Evolutionary conservation across 2,888 invertebrate species (phyloP).

Genomic region (Napeogenes sylphis): DNA sequence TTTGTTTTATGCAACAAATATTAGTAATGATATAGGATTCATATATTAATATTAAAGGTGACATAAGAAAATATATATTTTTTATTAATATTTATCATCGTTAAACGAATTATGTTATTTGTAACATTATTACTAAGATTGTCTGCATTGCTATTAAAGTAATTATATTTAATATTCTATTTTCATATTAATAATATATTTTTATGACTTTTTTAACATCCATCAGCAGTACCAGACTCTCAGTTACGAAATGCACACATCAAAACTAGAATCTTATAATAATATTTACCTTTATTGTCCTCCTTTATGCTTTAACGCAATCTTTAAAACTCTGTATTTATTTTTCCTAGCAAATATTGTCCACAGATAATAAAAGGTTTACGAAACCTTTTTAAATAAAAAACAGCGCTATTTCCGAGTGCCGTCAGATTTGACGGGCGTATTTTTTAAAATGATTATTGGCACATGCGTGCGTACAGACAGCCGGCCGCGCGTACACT

Average conservation of each 20-base stretch:
- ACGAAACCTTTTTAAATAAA: constrained; percentile 37
- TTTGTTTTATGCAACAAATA: constrained; percentile 24
- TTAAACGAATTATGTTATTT: no score
- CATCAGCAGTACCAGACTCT: background rate
- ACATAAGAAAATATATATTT: no score
- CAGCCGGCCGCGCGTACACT: constrained; percentile 64
- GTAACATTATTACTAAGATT: no score
- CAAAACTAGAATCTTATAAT: constrained; percentile 29
- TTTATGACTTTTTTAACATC: no score
- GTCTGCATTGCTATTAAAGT: no score
- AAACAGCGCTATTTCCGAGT: constrained; percentile 37
- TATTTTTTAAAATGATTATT: constrained; percentile 31
- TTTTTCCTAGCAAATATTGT: constrained; percentile 39
- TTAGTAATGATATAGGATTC: constrained; percentile 16
- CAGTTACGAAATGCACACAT: constrained; percentile 20
- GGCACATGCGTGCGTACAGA: constrained; percentile 50
- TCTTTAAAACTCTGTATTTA: constrained; percentile 39
- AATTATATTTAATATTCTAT: no score
- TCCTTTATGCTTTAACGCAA: constrained; percentile 38
- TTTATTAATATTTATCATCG: no score
- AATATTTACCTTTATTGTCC: constrained; percentile 50
- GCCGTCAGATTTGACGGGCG: constrained; percentile 51
- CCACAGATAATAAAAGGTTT: constrained; percentile 42
- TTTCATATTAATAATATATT: no score
- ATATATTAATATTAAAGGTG: no score